Base-by-base conservation (phyloP, 2,888 invertebrate genomes). In the Drosophila nr. fundita region DNA sequence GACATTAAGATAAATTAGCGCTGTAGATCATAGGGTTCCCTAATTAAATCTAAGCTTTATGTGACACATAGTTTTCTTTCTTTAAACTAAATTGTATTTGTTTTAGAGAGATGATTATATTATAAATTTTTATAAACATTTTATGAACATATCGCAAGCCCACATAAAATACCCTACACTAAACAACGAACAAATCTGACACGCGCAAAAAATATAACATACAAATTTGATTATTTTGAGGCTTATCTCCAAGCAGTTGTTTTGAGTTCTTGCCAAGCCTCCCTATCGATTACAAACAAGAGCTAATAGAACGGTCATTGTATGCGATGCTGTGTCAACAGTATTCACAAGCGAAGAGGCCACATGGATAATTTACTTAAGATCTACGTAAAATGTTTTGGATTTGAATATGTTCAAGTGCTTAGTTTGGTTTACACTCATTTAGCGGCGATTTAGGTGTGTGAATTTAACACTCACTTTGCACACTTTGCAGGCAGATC, bases 401-500 rank as follows among this genome's bases (percentile, higher is more conserved):
- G 34, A 49, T 60, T 63, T 59, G 21, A 42, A 63, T 49, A 54
- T 40, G 55, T 30, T 59, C 24, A 66, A 62, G 61, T 62, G 38
- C 59, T 72, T 48, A 68, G 58, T n/a, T 48, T 58, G 55, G 54
- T 62, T 62, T 34, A 53, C 69, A 62, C 63, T 58, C 66, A 66
- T 45, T 83, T 70, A 89, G 73, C 77, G 60, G 42, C 50, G 78
- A 50, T 81, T 89, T 67, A 59, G 69, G 71, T 80, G 83, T 88
- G 90, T 88, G 89, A 90, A 72, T 70, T 79, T 85, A 34, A 68
- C 83, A 64, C 69, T 67, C 50, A 61, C 27, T 64, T 67, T 67
- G 53, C 36, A 55, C 65, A 54, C 66, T 53, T 58, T 21, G 32
- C 59, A 49, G 34, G 34, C 68, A n/a, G 59, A 30, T 52, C 48